Conservation (phyloP, 2,113 vertebrate species). For the Tichodroma muraria region DNA sequence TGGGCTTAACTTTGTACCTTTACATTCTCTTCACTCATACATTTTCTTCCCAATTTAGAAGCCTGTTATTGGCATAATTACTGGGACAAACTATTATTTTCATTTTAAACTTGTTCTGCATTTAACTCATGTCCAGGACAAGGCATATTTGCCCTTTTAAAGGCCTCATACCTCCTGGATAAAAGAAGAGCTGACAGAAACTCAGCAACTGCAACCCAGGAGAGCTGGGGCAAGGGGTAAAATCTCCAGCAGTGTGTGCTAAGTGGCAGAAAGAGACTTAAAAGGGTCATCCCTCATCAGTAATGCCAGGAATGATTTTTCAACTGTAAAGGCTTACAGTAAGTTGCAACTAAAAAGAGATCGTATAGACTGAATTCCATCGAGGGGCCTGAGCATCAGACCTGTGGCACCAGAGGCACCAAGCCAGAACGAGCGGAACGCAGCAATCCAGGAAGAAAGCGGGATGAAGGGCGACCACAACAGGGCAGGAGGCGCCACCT, state of each 20-base stretch:
- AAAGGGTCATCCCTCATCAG: not conserved
- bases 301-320: not conserved
- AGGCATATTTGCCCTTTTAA: not conserved
- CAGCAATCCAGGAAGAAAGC: too few relatives aligned
- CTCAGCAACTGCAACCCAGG: not conserved
- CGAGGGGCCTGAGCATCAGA: rapidly evolving
- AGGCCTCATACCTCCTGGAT: not conserved
- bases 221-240: not conserved
- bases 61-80: not conserved
- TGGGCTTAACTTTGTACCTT: not conserved
- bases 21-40: not conserved
- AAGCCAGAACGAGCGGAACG: rapidly evolving
- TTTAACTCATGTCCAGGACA: rapidly evolving
- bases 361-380: rapidly evolving
- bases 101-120: not conserved
- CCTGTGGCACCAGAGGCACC: not conserved
- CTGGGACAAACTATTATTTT: not conserved
- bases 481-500: not conserved
- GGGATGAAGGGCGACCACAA: not conserved
- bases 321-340: not conserved
- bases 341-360: not conserved
- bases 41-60: not conserved
- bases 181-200: not conserved
- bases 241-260: rapidly evolving
- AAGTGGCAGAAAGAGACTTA: not conserved